These are phyloP conservation scores for Resseliella maxima DNA, from an alignment of 2,888 invertebrate genomes.

Conservation along the genomic window DNA sequence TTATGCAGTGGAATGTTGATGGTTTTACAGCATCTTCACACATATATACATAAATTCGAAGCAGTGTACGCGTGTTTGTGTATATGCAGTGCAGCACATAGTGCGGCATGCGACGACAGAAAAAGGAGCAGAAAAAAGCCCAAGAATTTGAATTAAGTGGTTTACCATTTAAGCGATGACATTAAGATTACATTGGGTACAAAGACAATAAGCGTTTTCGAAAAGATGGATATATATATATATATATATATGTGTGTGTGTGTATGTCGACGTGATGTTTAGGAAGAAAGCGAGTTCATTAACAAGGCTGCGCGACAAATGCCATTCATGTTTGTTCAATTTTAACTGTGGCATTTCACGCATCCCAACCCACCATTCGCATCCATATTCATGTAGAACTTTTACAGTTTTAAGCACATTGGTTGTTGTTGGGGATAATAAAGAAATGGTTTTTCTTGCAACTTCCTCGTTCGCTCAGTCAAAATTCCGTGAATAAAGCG, in stretches of 20 bases:
- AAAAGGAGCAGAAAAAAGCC: neutral
- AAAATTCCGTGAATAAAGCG: neutral
- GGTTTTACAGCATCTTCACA: neutral
- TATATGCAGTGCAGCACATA: neutral
- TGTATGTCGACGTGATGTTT: no score
- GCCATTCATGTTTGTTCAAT: neutral
- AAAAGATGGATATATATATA: neutral
- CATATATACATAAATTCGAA: neutral
- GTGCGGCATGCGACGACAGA: neutral
- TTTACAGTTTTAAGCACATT: neutral
- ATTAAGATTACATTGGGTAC: neutral
- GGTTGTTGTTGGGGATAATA: no score
- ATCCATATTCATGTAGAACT: neutral
- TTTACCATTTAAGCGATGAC: slow-evolving; percentile 42
- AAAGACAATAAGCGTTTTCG: neutral
- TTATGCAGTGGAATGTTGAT: neutral
- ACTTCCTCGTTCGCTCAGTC: neutral
- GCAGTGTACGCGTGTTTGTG: neutral
- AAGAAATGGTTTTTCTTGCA: neutral
- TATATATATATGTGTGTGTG: neutral
- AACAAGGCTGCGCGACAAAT: neutral
- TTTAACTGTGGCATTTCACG: neutral
- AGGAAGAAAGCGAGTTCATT: neutral
- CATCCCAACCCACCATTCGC: neutral
- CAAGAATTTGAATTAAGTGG: slow-evolving; percentile 15